phyloP scores from a whole-genome alignment of 2,797 vertebrate species.

The Danio albolineatus region DNA sequence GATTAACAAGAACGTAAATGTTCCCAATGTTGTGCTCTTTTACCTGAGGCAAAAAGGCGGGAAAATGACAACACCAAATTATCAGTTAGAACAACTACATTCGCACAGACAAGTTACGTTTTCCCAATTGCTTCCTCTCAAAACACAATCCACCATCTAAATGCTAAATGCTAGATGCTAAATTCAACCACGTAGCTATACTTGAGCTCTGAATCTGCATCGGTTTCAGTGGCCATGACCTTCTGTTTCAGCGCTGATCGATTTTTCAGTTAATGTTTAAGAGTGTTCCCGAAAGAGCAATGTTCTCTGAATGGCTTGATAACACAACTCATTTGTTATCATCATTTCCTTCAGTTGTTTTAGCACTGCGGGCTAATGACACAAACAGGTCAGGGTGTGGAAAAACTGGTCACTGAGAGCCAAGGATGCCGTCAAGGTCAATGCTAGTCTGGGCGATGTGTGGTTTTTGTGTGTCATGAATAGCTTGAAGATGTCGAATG shows the following conservation, averaged over 20 bases:
- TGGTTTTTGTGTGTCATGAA: background rate
- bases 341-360: conserved; percentile 20
- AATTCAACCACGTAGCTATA: background rate
- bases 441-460: background rate
- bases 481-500: conserved; percentile 17
- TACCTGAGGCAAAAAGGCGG: background rate
- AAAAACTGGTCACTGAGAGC: background rate
- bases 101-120: background rate
- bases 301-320: background rate
- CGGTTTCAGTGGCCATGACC: background rate
- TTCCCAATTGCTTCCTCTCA: too few relatives aligned
- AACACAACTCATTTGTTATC: conserved; percentile 19
- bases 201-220: background rate
- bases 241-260: conserved; percentile 10
- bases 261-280: conserved; percentile 47
- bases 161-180: background rate
- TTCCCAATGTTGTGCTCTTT: background rate
- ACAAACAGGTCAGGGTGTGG: conserved; percentile 10
- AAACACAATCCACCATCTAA: background rate
- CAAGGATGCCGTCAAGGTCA: background rate
- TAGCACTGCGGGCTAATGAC: background rate
- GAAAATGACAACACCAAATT: background rate
- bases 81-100: background rate
- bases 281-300: conserved; percentile 23
- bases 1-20: background rate